phyloP scores from a whole-genome alignment of 2,797 vertebrate species.

The Falco concolor region DNA sequence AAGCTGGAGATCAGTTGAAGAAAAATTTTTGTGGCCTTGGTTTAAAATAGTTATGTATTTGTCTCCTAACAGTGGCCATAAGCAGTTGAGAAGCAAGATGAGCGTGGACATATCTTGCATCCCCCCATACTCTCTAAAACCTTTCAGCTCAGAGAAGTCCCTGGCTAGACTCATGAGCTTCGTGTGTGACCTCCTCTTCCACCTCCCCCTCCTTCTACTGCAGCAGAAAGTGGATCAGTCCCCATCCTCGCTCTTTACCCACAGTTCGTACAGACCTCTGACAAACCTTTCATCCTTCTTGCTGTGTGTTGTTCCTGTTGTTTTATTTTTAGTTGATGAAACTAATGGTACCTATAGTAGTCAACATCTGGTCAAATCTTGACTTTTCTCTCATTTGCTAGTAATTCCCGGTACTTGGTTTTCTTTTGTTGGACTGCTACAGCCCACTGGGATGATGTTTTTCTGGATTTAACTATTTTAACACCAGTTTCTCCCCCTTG shows the following conservation, averaged over 20 bases:
- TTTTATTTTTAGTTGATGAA: background rate
- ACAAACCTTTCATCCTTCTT: background rate
- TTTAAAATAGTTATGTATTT: background rate
- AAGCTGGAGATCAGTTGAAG: background rate
- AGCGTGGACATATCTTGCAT: background rate
- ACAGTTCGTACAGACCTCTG: background rate
- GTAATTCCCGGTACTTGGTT: background rate
- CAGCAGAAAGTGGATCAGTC: background rate
- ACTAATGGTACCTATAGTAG: background rate
- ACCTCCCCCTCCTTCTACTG: background rate
- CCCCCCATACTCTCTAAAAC: background rate
- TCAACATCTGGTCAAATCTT: background rate
- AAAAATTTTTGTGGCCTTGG: background rate
- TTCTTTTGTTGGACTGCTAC: background rate
- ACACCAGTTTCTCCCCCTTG: background rate
- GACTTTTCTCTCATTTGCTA: background rate
- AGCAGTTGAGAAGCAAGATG: background rate
- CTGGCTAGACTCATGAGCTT: background rate
- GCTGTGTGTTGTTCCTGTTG: background rate
- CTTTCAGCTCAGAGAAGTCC: background rate
- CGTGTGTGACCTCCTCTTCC: accelerated
- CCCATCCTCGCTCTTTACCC: background rate
- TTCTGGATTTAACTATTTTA: background rate
- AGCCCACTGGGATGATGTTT: background rate
- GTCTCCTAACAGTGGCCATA: background rate